A percentile compares a stretch with the other conserved stretches of the same genome.
Conservation (phyloP, 2,113 vertebrate genomes). For the Tautogolabrus adspersus region DNA sequence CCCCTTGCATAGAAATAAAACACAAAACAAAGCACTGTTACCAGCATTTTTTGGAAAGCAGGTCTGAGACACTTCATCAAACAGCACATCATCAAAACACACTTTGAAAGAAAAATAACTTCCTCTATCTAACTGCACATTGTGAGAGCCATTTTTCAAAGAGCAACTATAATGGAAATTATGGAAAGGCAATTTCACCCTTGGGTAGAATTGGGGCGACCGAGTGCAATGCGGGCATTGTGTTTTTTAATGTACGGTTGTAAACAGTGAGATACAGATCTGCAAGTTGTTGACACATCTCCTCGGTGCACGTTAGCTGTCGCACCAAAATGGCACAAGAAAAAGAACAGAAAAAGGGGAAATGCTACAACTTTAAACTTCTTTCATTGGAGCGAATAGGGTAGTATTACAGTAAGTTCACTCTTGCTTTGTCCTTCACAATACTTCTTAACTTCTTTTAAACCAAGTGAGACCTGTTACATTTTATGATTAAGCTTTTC, state of each 20-base stretch:
- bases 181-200: conserved; percentile 85
- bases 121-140: conserved; percentile 67
- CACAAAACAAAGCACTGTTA: conserved; percentile 33
- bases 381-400: conserved; percentile 3
- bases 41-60: conserved; percentile 46
- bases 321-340: conserved; percentile 1
- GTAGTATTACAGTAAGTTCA: background rate
- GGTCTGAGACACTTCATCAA: conserved; percentile 70
- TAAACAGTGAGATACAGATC: conserved; percentile 64
- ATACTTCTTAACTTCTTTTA: background rate
- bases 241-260: conserved; percentile 59
- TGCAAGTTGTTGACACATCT: conserved; percentile 56
- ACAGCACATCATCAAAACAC: conserved; percentile 72
- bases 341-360: conserved; percentile 25
- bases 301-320: conserved; percentile 22
- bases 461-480: background rate
- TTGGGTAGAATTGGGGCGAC: conserved; percentile 78
- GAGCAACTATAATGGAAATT: conserved; percentile 80
- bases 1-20: conserved; percentile 55
- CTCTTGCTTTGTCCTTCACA: too few species aligned
- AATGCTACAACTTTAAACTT: background rate
- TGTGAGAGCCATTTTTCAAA: conserved; percentile 76
- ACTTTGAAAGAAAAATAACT: conserved; percentile 67
- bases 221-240: conserved; percentile 42
- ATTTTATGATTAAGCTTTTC: too few species aligned